These are phyloP conservation scores for Cryptomyrus ogoouensis DNA, from an alignment of 2,113 vertebrate genomes.

Conservation along the genomic window DNA sequence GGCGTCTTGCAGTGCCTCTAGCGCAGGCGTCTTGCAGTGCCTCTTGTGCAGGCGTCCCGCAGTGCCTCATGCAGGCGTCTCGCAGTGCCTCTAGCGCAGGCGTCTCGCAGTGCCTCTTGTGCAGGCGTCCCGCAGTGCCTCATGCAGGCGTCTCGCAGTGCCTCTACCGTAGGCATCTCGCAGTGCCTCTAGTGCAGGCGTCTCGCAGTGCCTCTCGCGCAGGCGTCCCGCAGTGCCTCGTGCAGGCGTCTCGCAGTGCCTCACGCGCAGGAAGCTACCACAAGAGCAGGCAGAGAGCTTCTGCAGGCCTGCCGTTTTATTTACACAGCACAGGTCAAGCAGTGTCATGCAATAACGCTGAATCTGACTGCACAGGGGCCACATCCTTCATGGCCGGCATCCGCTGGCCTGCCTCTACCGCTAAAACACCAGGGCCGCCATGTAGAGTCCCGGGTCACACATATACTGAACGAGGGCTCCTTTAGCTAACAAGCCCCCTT, in stretches of 20 bases:
- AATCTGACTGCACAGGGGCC: not conserved
- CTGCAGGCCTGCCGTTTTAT: not conserved
- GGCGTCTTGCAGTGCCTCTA: no score
- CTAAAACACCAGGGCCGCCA: not conserved
- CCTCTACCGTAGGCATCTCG: no score
- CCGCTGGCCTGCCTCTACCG: not conserved
- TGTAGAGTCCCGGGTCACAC: not conserved
- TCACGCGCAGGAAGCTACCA: not conserved
- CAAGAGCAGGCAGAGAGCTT: not conserved
- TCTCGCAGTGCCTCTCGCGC: no score
- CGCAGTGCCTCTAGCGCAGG: no score
- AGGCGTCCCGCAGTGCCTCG: no score
- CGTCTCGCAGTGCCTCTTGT: no score
- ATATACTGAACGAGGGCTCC: not conserved
- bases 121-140: not conserved
- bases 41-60: no score
- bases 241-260: no score
- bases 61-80: no score
- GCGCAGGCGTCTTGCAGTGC: no score
- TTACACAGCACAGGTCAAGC: slow-evolving; percentile 2
- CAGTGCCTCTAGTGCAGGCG: no score
- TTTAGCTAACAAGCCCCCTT: not conserved
- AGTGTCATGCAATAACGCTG: not conserved
- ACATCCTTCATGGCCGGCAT: not conserved
- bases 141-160: no score